phyloP scores from a whole-genome alignment of 2,888 invertebrate species.

The Dasypolia templi region DNA sequence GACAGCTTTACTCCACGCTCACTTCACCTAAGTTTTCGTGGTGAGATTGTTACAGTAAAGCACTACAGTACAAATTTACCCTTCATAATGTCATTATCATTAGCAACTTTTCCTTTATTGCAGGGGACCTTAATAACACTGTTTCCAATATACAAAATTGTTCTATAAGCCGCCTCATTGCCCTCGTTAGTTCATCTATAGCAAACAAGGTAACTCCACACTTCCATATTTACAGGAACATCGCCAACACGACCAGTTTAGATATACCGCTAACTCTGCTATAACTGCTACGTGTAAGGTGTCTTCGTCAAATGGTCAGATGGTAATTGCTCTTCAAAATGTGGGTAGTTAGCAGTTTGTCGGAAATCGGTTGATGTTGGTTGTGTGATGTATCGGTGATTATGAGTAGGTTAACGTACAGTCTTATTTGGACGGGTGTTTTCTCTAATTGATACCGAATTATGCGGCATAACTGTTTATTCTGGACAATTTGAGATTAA shows the following conservation, averaged over 20 bases:
- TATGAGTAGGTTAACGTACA: constrained; percentile 51
- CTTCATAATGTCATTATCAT: constrained; percentile 2
- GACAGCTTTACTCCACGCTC: no score
- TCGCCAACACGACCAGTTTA: constrained; percentile 23
- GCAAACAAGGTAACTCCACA: constrained; percentile 69
- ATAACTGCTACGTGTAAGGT: constrained; percentile 16
- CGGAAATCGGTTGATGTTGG: constrained; percentile 48
- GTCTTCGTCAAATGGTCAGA: constrained; percentile 53
- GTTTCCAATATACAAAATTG: constrained; percentile 53
- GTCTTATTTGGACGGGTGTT: constrained; percentile 46
- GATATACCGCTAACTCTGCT: constrained; percentile 17
- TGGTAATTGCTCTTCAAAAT: constrained; percentile 73
- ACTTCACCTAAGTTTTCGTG: no score
- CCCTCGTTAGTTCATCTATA: constrained; percentile 56
- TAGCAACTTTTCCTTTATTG: constrained; percentile 22
- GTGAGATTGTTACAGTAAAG: no score
- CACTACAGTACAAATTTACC: constrained; percentile 1
- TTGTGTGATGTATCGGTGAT: constrained; percentile 57
- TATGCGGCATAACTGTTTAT: constrained; percentile 40
- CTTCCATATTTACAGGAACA: constrained; percentile 72
- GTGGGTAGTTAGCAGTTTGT: constrained; percentile 70
- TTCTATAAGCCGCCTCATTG: constrained; percentile 52
- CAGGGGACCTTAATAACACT: constrained; percentile 29
- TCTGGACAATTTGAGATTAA: constrained; percentile 32
- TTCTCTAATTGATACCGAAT: constrained; percentile 33